Conservation (phyloP, 2,888 invertebrate genomes). For the Pandemis heparana region DNA sequence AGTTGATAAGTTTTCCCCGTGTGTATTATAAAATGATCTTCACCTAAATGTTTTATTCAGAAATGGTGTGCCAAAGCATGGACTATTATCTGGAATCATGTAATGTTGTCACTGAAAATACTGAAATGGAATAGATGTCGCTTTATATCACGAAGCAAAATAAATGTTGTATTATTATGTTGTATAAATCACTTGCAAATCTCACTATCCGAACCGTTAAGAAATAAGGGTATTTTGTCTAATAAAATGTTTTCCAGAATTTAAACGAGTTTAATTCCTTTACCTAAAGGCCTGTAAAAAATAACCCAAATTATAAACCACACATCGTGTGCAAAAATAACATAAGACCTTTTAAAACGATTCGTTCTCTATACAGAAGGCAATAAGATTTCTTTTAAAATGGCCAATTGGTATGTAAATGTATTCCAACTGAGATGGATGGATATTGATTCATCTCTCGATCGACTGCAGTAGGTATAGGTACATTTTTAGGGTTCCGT, state of each 20-base stretch:
- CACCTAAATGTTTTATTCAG: not conserved
- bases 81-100: not conserved
- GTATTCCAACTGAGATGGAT: no score
- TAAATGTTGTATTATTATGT: conserved; percentile 31
- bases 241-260: conserved; percentile 65
- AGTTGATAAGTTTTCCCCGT: not conserved
- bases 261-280: conserved; percentile 13
- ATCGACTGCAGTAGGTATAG: no score
- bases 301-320: no score
- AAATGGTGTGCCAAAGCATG: conserved; percentile 5
- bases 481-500: no score
- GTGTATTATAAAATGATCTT: conserved; percentile 2
- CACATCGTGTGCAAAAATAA: no score
- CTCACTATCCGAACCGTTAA: conserved; percentile 18
- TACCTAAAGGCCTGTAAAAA: no score
- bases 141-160: conserved; percentile 8
- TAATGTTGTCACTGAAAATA: not conserved
- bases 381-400: no score
- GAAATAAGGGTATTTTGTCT: conserved; percentile 62
- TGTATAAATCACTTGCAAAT: conserved; percentile 43
- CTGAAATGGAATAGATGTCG: not conserved
- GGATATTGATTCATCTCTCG: no score
- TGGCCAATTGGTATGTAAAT: no score
- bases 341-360: no score
- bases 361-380: no score